Evolutionary conservation across 37 sponge, comb jelly and placozoan species (phyloP), one percentile per base, ranked within the genome.

Genomic region (Geodia barretti): DNA sequence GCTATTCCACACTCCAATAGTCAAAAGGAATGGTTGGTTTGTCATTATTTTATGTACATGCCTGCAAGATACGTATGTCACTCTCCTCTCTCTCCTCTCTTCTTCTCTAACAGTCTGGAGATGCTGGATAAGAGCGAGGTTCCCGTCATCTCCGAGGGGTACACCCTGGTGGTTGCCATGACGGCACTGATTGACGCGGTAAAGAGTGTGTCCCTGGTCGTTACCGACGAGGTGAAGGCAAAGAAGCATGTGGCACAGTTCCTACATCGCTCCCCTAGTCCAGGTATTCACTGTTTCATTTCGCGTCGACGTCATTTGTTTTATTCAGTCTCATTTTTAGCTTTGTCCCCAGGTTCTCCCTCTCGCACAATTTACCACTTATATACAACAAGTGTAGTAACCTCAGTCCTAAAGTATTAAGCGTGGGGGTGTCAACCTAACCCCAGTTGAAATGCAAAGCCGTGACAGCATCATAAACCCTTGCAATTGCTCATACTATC

Each of bases 121-220:
- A 91, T 91, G 87, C 72, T 96, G 72, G 97, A 96, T 62, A 96
- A 91, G 76, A 33, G 43, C 14, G 97, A 96, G 39, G 78, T 90
- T 0, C 91, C 94, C 0, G 42, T 43, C 26, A 86, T 83, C 8
- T 63, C 69, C 0, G 94, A 96, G 29, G 89, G 91, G n/a, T 93
- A 93, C 64, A 75, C 91, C 3, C 87, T 96, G 32, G 88, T 88
- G 20, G 86, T 96, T 0, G 86, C 90, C 35, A 75, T 89, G 67
- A 84, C 80, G 58, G 85, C 88, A 25, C 84, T 96, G 33, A 61
- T 92, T 33, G 86, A 92, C 43, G 75, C 88, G 31, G 72, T 90
- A 40, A 84, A 81, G 65, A 92, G 91, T 74, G 75, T 96, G 24
- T 63, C 86, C 11, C 30, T 26, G 25, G 67, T 90, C 32, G 29